These are phyloP conservation scores for Anguilla anguilla DNA, from an alignment of 2,797 vertebrate species.

Conservation along the genomic window DNA sequence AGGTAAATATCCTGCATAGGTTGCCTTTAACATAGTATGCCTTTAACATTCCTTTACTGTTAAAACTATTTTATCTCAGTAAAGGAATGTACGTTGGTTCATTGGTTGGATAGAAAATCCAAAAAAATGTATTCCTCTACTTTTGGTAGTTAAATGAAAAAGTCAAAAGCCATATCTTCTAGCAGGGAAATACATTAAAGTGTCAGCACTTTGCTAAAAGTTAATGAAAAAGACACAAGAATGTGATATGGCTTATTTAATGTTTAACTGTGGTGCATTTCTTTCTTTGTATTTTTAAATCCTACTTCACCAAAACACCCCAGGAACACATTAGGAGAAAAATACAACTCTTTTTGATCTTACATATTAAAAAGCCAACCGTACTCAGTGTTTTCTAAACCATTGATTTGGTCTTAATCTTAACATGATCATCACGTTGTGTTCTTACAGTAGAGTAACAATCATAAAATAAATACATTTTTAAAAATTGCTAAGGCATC, in stretches of 20 bases:
- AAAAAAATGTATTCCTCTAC: not conserved
- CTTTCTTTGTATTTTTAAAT: not conserved
- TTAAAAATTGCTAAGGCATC: no score
- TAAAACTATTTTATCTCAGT: not conserved
- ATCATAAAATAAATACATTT: not conserved
- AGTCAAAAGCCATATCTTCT: not conserved
- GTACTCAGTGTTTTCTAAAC: not conserved
- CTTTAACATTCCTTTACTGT: no score
- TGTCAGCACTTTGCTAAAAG: slow-evolving; percentile 18
- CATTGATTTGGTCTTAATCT: not conserved
- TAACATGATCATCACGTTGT: no score
- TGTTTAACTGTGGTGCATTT: not conserved
- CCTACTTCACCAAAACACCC: not conserved
- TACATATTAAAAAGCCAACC: not conserved
- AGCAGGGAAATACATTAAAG: slow-evolving; percentile 22
- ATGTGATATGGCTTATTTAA: slow-evolving; percentile 3
- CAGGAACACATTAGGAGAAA: not conserved
- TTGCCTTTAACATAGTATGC: no score
- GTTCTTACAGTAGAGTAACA: no score
- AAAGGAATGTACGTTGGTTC: not conserved
- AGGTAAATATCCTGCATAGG: no score
- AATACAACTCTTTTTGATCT: not conserved
- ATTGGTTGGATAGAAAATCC: not conserved
- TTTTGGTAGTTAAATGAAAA: slow-evolving; percentile 20
- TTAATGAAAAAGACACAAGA: slow-evolving; percentile 20